Conservation (phyloP, 2,888 invertebrate species). For the Syritta pipiens region DNA sequence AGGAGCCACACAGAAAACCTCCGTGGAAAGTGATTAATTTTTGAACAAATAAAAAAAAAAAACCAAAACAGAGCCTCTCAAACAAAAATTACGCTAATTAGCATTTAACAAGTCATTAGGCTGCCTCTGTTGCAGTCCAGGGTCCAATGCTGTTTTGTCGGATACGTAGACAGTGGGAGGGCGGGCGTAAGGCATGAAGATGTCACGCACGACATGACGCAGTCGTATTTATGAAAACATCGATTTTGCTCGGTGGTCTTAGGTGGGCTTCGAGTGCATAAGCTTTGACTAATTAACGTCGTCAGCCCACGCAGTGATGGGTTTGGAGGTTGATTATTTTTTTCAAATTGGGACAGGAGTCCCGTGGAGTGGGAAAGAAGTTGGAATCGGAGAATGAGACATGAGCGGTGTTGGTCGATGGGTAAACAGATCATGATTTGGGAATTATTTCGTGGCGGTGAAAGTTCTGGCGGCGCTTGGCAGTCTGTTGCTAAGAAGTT, state of each 20-base stretch:
- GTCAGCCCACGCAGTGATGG: no score
- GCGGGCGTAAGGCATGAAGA: slow-evolving; percentile 35
- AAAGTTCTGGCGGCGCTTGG: no score
- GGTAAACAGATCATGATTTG: no score
- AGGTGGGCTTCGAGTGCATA: slow-evolving; percentile 16
- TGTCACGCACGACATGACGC: slow-evolving; percentile 58
- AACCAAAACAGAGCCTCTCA: no score
- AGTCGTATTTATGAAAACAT: slow-evolving; percentile 35
- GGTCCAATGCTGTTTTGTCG: neutral
- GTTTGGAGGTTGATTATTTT: no score
- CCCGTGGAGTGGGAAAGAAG: no score
- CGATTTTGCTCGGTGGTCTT: slow-evolving; percentile 9
- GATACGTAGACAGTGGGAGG: neutral
- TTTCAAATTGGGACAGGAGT: no score
- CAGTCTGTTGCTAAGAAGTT: no score
- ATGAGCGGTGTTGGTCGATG: no score
- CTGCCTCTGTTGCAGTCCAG: slow-evolving; percentile 12
- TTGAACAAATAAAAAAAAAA: no score
- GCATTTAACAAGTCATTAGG: slow-evolving; percentile 58
- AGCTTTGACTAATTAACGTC: slow-evolving; percentile 32
- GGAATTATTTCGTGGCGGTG: no score
- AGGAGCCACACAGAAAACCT: neutral
- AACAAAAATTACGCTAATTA: slow-evolving; percentile 48
- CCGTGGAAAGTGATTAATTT: slow-evolving; percentile 30
- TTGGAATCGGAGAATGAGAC: no score